Conservation (phyloP, 2,797 vertebrate species). For the Salmo trutta region DNA sequence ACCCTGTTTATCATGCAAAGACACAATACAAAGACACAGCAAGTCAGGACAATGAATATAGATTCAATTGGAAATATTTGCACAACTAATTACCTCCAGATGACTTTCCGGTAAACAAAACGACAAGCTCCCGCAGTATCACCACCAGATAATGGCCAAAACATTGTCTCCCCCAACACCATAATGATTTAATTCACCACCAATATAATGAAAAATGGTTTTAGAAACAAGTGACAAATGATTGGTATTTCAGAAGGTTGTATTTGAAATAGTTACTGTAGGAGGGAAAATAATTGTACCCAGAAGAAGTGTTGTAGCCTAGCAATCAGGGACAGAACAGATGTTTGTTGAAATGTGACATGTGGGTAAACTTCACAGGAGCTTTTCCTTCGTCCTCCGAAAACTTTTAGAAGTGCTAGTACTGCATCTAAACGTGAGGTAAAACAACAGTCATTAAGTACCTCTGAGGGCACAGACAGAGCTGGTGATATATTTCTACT, state of each 20-base stretch:
- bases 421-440: conserved; percentile 33
- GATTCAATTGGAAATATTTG: conserved; percentile 66
- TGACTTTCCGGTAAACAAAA: conserved; percentile 55
- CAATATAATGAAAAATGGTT: conserved; percentile 54
- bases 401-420: conserved; percentile 18
- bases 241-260: conserved; percentile 44
- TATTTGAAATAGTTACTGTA: conserved; percentile 4
- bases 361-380: conserved; percentile 29
- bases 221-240: conserved; percentile 28
- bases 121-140: conserved; percentile 48
- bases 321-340: neutral
- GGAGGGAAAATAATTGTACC: neutral
- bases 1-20: conserved; percentile 48
- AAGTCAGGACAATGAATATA: conserved; percentile 54
- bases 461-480: conserved; percentile 32
- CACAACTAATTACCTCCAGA: conserved; percentile 68
- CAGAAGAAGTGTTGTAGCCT: neutral
- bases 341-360: conserved; percentile 16
- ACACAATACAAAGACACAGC: conserved; percentile 47
- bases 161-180: conserved; percentile 62
- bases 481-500: conserved; percentile 58
- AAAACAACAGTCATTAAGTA: conserved; percentile 59
- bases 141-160: conserved; percentile 42
- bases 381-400: neutral
- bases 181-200: conserved; percentile 57